Percentiles rank a stretch among this genome's conserved stretches.
Conservation (phyloP, 2,888 invertebrate genomes). For the Drosophila lutescens region DNA sequence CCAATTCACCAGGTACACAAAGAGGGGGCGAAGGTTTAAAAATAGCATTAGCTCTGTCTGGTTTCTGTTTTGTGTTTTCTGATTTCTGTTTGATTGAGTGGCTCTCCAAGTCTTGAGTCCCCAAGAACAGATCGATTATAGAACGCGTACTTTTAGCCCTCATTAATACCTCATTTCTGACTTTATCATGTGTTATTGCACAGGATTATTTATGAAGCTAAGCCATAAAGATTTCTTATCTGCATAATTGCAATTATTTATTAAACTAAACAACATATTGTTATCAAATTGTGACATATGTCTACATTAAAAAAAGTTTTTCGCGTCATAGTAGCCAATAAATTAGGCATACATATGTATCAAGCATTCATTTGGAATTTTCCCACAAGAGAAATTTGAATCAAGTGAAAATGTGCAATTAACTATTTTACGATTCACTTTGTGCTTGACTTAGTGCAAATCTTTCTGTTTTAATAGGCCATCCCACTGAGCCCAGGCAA, state of each 20-base stretch:
- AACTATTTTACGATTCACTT: constrained; percentile 12
- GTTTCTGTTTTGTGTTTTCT: not conserved
- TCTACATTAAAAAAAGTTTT: not conserved
- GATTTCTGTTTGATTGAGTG: constrained; percentile 1
- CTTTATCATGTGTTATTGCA: not conserved
- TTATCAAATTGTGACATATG: constrained; percentile 11
- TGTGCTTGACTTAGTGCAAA: constrained; percentile 8
- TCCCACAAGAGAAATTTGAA: constrained; percentile 3
- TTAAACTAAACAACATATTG: not conserved
- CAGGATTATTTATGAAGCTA: constrained; percentile 11
- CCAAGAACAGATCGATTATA: constrained; percentile 7
- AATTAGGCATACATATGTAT: not conserved
- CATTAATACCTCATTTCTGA: not conserved
- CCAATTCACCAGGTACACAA: constrained; percentile 23
- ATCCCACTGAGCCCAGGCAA: constrained; percentile 1
- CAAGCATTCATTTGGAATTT: not conserved
- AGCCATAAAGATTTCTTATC: constrained; percentile 8
- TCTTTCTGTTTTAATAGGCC: constrained; percentile 1
- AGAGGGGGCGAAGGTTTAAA: constrained; percentile 24
- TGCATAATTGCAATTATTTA: constrained; percentile 10
- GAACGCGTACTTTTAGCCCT: not conserved
- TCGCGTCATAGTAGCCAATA: not conserved
- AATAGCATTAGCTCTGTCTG: constrained; percentile 14
- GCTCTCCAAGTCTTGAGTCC: constrained; percentile 10
- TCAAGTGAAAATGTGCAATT: constrained; percentile 6